A percentile compares a stretch with the other conserved stretches of the same genome.
Conservation (phyloP, 2,113 vertebrate species). For the Holacanthus passer region DNA sequence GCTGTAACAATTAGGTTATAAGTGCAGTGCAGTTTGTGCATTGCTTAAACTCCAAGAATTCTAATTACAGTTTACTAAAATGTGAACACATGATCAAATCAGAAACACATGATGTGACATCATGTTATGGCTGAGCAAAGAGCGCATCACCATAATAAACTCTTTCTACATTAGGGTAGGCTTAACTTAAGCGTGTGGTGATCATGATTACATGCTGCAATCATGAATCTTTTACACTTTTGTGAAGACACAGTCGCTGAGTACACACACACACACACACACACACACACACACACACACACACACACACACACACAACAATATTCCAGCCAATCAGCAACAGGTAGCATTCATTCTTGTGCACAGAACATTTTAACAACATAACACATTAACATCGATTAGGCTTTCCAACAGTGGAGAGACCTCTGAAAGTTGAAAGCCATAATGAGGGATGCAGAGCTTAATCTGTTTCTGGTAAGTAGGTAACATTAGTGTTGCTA, state of each 20-base stretch:
- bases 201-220: not conserved
- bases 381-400: too few species aligned
- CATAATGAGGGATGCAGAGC: too few species aligned
- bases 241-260: not conserved
- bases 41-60: not conserved
- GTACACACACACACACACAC: too few species aligned
- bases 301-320: too few species aligned
- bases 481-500: too few species aligned
- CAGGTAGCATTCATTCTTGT: too few species aligned
- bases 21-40: not conserved
- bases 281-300: too few species aligned
- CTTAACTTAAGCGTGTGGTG: not conserved
- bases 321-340: too few species aligned
- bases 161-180: not conserved
- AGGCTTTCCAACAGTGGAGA: too few species aligned
- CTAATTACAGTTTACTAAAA: not conserved
- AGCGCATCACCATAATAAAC: not conserved
- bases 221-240: not conserved
- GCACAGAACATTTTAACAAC: too few species aligned
- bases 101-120: slow-evolving; percentile 8
- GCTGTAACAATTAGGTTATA: not conserved
- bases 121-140: slow-evolving; percentile 7
- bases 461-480: too few species aligned
- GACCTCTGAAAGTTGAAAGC: too few species aligned
- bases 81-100: not conserved